These are phyloP conservation scores for Pristionchus mayeri DNA, from an alignment of 2,888 invertebrate genomes.

Conservation along the genomic window DNA sequence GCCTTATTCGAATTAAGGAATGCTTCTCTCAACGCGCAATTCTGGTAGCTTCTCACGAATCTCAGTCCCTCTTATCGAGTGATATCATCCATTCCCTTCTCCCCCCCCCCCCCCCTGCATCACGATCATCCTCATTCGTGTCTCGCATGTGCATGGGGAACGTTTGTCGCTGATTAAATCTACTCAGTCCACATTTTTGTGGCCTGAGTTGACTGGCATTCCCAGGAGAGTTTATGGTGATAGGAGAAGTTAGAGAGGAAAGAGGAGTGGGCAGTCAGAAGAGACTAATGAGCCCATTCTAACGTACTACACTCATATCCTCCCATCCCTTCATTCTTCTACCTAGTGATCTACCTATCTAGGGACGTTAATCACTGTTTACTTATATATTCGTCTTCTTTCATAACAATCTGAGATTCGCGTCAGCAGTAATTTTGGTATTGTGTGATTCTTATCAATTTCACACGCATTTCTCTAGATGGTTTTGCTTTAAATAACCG, in stretches of 20 bases:
- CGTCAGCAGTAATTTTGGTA: too few species aligned
- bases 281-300: slow-evolving; percentile 15
- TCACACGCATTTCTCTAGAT: neutral
- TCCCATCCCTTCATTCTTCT: neutral
- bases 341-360: neutral
- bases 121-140: too few species aligned
- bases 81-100: too few species aligned
- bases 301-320: neutral
- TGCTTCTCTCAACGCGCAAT: neutral
- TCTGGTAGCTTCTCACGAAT: too few species aligned
- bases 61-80: too few species aligned
- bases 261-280: neutral
- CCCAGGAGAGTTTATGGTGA: neutral
- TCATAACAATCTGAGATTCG: too few species aligned
- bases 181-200: neutral
- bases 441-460: too few species aligned
- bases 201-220: neutral
- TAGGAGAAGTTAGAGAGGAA: slow-evolving; percentile 18
- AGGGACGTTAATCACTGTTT: too few species aligned
- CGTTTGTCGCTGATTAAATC: neutral
- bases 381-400: too few species aligned
- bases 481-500: neutral
- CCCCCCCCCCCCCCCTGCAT: too few species aligned
- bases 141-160: too few species aligned
- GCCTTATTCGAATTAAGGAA: neutral